Evolutionary conservation across 2,888 invertebrate species (phyloP).

Genomic region (Parnassius orleans): DNA sequence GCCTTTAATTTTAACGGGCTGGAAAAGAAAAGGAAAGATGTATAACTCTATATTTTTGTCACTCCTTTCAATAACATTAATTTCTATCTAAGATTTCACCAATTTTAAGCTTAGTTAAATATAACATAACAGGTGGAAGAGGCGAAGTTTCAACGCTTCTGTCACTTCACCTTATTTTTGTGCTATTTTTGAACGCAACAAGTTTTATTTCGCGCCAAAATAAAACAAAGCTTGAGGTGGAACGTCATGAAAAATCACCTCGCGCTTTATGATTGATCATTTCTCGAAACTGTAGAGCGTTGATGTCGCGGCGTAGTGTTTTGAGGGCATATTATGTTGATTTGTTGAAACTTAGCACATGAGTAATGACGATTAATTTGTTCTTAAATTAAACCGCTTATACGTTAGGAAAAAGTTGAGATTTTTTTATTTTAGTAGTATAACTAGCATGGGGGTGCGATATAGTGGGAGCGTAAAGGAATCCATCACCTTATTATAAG

Average conservation of each 20-base stretch:
- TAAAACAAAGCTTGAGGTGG: constrained; percentile 66
- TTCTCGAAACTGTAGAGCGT: constrained; percentile 62
- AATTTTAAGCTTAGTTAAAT: neutral
- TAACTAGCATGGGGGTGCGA: too few species aligned
- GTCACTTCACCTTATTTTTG: constrained; percentile 55
- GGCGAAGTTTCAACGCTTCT: constrained; percentile 56
- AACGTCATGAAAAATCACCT: constrained; percentile 73
- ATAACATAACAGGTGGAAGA: constrained; percentile 58
- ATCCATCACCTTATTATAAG: too few species aligned
- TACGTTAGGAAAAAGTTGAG: neutral
- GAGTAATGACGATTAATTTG: constrained; percentile 53
- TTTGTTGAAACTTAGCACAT: constrained; percentile 52
- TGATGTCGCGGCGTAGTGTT: constrained; percentile 40
- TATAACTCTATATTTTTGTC: too few species aligned
- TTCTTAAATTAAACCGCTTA: constrained; percentile 41
- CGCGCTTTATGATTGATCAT: constrained; percentile 76
- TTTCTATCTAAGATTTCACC: too few species aligned
- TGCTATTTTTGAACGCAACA: constrained; percentile 62
- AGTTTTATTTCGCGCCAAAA: constrained; percentile 63
- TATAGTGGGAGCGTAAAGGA: too few species aligned
- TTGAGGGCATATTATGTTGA: constrained; percentile 67
- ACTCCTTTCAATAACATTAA: too few species aligned
- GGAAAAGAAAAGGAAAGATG: too few species aligned
- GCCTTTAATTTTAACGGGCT: too few species aligned
- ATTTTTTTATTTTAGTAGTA: neutral